Percentiles rank a stretch among this genome's conserved stretches.
These are phyloP conservation scores for Glyptemys insculpta DNA, from an alignment of 2,797 vertebrate species.

Conservation along the genomic window DNA sequence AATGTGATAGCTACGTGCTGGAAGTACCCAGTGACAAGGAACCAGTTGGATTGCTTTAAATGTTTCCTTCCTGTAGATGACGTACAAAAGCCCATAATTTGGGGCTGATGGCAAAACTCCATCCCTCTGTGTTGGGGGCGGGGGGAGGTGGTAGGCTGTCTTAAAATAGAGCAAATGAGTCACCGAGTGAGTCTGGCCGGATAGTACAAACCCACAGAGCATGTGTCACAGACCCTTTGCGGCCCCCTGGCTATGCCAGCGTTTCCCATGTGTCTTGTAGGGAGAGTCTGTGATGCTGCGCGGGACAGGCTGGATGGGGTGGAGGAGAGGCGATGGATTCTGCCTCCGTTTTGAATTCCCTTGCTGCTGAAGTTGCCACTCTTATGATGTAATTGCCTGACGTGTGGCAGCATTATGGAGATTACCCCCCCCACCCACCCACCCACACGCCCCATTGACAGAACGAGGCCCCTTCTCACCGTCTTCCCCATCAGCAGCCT, in stretches of 20 bases:
- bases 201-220: neutral
- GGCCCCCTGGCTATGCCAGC: neutral
- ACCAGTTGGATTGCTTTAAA: neutral
- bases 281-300: neutral
- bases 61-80: neutral
- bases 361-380: neutral
- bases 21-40: neutral
- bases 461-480: neutral
- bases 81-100: conserved; percentile 22
- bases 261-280: conserved; percentile 10
- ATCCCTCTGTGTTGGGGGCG: neutral
- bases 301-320: neutral
- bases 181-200: conserved; percentile 6
- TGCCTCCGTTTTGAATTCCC: neutral
- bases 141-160: neutral
- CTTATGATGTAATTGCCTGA: neutral
- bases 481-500: neutral
- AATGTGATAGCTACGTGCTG: neutral
- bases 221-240: conserved; percentile 6
- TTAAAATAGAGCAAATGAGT: conserved; percentile 5
- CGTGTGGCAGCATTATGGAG: neutral
- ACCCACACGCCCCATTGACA: neutral
- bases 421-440: rapidly evolving
- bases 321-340: neutral
- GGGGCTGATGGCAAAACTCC: neutral